Percentiles rank a stretch among this genome's conserved stretches.
Conservation (phyloP, 2,113 vertebrate genomes). For the Procavia capensis region DNA sequence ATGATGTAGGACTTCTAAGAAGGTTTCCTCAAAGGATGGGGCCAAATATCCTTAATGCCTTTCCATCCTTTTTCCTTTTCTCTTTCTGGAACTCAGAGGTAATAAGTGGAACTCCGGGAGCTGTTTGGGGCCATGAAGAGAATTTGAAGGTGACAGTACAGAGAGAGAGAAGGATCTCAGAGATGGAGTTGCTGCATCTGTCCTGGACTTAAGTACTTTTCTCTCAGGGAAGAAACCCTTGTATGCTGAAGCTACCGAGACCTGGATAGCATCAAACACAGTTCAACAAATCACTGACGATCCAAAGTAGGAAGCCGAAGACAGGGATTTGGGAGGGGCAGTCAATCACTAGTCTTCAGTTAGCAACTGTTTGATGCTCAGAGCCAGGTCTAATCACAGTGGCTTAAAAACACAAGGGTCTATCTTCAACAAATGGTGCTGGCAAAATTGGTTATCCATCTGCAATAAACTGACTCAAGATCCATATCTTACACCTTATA, state of each 20-base stretch:
- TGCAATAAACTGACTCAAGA: no score
- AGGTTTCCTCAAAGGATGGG: not conserved
- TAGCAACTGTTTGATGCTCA: not conserved
- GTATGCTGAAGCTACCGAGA: not conserved
- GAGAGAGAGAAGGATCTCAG: not conserved
- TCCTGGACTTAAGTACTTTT: not conserved
- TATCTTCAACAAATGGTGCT: no score
- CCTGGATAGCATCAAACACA: not conserved
- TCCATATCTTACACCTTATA: no score
- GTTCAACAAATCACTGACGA: not conserved
- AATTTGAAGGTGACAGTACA: not conserved
- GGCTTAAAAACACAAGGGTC: not conserved
- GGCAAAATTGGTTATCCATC: no score
- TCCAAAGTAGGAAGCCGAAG: not conserved
- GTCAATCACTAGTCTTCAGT: not conserved
- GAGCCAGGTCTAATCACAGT: not conserved
- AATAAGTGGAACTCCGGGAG: not conserved
- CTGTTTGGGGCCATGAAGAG: not conserved
- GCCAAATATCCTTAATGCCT: not conserved
- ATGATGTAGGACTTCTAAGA: not conserved
- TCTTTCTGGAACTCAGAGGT: constrained; percentile 13
- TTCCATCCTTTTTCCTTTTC: not conserved
- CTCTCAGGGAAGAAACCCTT: not conserved
- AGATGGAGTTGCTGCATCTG: not conserved
- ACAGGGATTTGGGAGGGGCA: not conserved